Base-by-base conservation (phyloP, 1,140 invertebrate genomes). In the Brachystomella parvula region DNA sequence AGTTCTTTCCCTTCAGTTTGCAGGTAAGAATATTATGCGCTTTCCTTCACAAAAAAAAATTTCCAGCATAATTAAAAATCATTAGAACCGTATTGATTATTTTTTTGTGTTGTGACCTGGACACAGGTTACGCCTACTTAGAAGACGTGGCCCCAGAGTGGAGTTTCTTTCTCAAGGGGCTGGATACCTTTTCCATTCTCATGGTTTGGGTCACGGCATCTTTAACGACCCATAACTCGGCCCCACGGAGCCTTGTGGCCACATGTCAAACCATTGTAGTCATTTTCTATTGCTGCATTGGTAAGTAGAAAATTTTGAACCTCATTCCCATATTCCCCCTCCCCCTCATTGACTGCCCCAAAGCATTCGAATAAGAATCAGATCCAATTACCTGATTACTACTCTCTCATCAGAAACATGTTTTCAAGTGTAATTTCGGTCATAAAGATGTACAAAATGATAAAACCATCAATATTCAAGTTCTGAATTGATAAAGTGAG, bases 131-230 rank as follows among this genome's bases (percentile, higher is more conserved):
- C 44, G 71, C 71, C 28, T 73, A 73, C 57, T 53, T 73, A 28
- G 57, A 53, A 21, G 61, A 64, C 26, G 47, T 64, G 3, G 63
- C 47, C n/a, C 39, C 65, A 15, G 63, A 66, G 29, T 73, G 69
- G 68, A 71, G 66, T 63, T 68, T 49, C 32, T 47, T 70, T 1
- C 58, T 73, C 21, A 68, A 64, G 29, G 68, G 66, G 26, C 63
- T 73, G 68, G 71, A 73, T 44, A 71, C 67, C n/a, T 73, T 73
- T 58, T 73, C 71, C 24, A 63, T 71, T 62, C 47, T 71, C 17
- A 62, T 67, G 53, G 69, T 71, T 17, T 71, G 64, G 68, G 59
- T 69, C 24, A 63, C 71, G 47, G 68, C 68, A 21, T 71, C 71
- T 3, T 66, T 63, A 61, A 73, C 69, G 15, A 71, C 67, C n/a